A percentile compares a stretch with the other conserved stretches of the same genome.
phyloP scores from a whole-genome alignment of 2,888 invertebrate species.

The Thelaira solivaga region DNA sequence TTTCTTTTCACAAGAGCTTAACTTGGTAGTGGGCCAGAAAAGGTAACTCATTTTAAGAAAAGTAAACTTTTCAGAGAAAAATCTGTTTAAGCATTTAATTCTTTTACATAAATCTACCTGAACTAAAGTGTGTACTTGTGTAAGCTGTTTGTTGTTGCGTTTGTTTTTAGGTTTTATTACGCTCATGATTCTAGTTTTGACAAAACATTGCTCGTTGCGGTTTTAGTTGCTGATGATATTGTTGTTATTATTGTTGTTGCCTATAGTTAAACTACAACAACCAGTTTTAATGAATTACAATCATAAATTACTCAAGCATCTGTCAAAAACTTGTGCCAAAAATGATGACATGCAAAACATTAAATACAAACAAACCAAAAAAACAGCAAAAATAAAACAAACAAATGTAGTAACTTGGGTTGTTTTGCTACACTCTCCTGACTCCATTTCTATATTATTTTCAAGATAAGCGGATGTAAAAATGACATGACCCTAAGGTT shows the following conservation, averaged over 20 bases:
- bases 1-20: no score
- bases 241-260: slow-evolving; percentile 17
- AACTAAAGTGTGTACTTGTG: neutral
- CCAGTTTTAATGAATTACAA: slow-evolving; percentile 62
- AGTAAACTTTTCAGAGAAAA: neutral
- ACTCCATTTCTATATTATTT: neutral
- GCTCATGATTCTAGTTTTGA: slow-evolving; percentile 9
- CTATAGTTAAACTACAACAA: slow-evolving; percentile 23
- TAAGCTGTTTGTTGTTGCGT: no score
- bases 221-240: no score
- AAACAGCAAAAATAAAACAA: neutral
- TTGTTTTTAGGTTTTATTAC: no score
- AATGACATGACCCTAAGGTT: neutral
- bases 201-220: no score
- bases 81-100: neutral
- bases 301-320: slow-evolving; percentile 64
- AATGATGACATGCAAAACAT: slow-evolving; percentile 64
- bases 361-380: slow-evolving; percentile 40
- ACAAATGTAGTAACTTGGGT: slow-evolving; percentile 35
- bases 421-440: no score
- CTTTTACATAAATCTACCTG: neutral
- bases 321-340: slow-evolving; percentile 65
- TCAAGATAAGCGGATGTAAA: neutral
- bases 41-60: no score
- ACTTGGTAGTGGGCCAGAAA: no score